Conservation (phyloP, 2,113 vertebrate genomes). For the Tyrannus savana region DNA sequence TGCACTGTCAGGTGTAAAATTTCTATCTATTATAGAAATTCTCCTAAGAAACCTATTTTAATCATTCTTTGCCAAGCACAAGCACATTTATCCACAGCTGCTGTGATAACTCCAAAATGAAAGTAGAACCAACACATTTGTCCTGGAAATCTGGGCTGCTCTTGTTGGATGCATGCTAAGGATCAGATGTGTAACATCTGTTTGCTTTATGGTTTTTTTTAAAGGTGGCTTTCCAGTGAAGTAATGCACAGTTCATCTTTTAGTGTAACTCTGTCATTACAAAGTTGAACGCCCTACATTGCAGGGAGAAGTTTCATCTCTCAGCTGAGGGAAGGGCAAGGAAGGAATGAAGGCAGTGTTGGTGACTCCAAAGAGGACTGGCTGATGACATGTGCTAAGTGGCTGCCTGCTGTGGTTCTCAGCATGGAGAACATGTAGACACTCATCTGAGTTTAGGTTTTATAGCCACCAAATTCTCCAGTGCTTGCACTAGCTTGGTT, state of each 20-base stretch:
- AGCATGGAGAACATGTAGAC: neutral
- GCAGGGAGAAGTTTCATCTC: neutral
- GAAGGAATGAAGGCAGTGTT: neutral
- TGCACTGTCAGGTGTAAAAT: neutral
- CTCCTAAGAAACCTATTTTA: neutral
- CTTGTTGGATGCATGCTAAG: neutral
- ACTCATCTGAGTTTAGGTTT: neutral
- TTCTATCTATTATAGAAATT: neutral
- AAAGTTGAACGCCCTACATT: neutral
- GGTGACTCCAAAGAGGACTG: neutral
- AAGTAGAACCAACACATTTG: neutral
- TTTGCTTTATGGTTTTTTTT: neutral
- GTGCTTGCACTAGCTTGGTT: neutral
- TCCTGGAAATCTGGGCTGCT: neutral
- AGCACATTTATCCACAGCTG: neutral
- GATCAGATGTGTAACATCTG: neutral
- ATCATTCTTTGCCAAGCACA: neutral
- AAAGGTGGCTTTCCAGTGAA: neutral
- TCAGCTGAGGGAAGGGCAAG: neutral
- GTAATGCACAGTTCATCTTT: neutral
- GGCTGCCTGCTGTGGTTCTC: neutral
- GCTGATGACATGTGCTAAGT: neutral
- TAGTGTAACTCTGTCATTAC: neutral
- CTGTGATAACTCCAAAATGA: neutral
- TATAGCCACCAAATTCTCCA: neutral